A percentile compares a stretch with the other conserved stretches of the same genome.
These are phyloP conservation scores for Schrankia costaestrigalis DNA, from an alignment of 2,888 invertebrate genomes.

Conservation along the genomic window DNA sequence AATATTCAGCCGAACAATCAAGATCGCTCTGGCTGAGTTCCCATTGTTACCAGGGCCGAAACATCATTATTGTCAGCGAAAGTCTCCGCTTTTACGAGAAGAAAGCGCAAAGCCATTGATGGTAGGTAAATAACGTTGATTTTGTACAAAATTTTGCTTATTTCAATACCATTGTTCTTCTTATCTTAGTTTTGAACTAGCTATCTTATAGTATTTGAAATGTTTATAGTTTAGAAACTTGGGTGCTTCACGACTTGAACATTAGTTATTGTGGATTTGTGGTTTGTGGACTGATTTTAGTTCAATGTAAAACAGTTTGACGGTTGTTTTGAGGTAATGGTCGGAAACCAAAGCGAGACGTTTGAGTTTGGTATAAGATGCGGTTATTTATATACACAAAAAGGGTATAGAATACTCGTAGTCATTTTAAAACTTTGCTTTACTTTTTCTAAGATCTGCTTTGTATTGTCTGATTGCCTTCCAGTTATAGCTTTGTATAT, in stretches of 20 bases:
- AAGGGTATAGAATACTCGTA: too few species aligned
- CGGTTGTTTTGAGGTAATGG: slow-evolving; percentile 7
- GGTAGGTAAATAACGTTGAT: slow-evolving; percentile 50
- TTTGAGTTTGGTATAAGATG: slow-evolving; percentile 2
- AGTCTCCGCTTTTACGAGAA: slow-evolving; percentile 53
- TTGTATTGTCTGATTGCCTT: too few species aligned
- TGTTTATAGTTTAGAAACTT: slow-evolving; percentile 32
- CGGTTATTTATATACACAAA: too few species aligned
- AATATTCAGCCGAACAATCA: slow-evolving; percentile 55
- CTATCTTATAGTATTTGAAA: slow-evolving; percentile 26
- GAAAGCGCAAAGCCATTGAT: slow-evolving; percentile 59
- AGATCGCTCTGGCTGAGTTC: slow-evolving; percentile 48
- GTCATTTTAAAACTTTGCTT: too few species aligned
- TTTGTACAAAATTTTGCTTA: slow-evolving; percentile 40
- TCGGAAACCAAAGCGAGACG: slow-evolving; percentile 3
- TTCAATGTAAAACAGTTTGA: too few species aligned
- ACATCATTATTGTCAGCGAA: slow-evolving; percentile 61
- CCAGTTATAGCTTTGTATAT: too few species aligned
- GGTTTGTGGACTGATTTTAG: slow-evolving; percentile 13
- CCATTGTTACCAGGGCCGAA: slow-evolving; percentile 49
- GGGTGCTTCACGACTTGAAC: slow-evolving; percentile 18
- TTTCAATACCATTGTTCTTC: slow-evolving; percentile 35
- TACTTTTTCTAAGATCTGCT: too few species aligned
- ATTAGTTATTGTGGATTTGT: slow-evolving; percentile 29
- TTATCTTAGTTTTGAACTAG: slow-evolving; percentile 31